These are phyloP conservation scores for Ciconia stormi DNA, from an alignment of 2,113 vertebrate species.

Conservation along the genomic window DNA sequence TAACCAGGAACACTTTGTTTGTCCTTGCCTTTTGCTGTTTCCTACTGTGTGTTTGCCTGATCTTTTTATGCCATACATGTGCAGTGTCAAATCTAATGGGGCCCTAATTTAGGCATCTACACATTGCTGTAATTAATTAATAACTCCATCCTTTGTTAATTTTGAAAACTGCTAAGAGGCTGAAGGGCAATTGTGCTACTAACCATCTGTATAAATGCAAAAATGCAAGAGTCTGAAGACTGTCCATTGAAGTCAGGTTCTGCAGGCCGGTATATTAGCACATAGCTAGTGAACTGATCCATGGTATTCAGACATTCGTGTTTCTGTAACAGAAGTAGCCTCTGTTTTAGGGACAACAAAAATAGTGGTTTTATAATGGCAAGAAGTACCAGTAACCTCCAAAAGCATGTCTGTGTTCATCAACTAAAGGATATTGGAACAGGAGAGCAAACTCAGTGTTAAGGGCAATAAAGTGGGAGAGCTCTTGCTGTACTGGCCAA, in stretches of 20 bases:
- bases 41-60: background rate
- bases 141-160: slow-evolving; percentile 40
- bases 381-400: background rate
- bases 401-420: background rate
- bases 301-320: background rate
- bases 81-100: background rate
- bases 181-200: background rate
- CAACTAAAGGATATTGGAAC: background rate
- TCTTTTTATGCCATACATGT: background rate
- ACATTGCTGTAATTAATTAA: slow-evolving; percentile 35
- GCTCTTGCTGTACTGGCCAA: background rate
- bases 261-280: background rate
- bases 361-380: background rate
- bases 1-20: background rate
- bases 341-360: background rate
- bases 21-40: background rate
- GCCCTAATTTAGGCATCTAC: background rate
- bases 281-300: background rate
- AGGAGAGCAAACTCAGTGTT: background rate
- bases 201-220: background rate
- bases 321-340: background rate
- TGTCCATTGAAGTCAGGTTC: background rate
- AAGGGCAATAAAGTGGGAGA: background rate
- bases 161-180: slow-evolving; percentile 28
- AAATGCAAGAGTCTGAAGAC: background rate